Evolutionary conservation across 1,140 invertebrate species (phyloP), one percentile per base, ranked within the genome.

Genomic region (Andricus grossulariae): DNA sequence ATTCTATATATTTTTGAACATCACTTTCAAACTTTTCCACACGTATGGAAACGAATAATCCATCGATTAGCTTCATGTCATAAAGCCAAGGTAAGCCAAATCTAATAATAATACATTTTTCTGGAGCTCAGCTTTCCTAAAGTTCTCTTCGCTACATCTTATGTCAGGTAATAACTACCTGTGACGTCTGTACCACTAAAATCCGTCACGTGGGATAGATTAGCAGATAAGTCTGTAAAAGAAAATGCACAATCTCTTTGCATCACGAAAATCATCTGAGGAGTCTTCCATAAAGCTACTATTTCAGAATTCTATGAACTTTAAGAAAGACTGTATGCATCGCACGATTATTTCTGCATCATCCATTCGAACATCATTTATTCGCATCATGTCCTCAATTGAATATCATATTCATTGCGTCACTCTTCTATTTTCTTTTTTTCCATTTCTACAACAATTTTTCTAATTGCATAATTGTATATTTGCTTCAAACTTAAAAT

Each of bases 31-130:
- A 50, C 70, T 77, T 75, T 71, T 74, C 25, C 25, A 57, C 60
- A 51, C 52, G 57, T 78, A n/a, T 55, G 52, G 50, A 71, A 74
- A n/a, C 25, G 51, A 60, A 71, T 60, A 60, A 74, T 57, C 21
- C 71, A 32, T 76, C 54, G 50, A 54, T 87, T 84, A 73, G 76
- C 81, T 77, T 78, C 78, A 71, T 88, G 83, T 87, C 83, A 55
- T 88, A 75, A 77, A 71, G 71, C 50, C 72, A 87, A 88, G 88
- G 87, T 88, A 89, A 88, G 87, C 78, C 71, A 80, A 83, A 73
- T 76, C 79, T 79, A 77, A 81, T 83, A 81, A 82, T 78, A 83
- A 80, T 83, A 79, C 73, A 80, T 78, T 77, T 74, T 75, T 54
- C 76, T 74, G 57, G 54, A 80, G 78, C 80, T 84, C 80, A 72